Conservation (phyloP, 2,888 invertebrate genomes). For the Lasioglossum pauxillum region DNA sequence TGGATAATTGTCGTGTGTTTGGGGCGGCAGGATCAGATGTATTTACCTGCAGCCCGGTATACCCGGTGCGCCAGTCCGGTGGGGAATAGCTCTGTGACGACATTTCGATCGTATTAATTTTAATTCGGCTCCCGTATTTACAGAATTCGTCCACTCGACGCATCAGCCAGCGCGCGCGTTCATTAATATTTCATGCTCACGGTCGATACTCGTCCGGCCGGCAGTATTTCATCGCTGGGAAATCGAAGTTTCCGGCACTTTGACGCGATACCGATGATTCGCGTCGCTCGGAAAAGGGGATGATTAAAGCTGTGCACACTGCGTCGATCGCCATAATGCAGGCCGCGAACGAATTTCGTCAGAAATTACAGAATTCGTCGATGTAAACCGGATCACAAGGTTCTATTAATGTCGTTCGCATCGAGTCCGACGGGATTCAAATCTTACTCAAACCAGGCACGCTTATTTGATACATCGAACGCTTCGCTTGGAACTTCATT, state of each 20-base stretch:
- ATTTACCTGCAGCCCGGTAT: background rate
- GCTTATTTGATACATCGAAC: background rate
- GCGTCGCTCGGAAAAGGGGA: slow-evolving; percentile 36
- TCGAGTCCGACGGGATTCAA: background rate
- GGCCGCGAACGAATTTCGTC: background rate
- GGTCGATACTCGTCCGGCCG: slow-evolving; percentile 1
- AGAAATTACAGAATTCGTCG: background rate
- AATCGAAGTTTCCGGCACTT: slow-evolving; percentile 29
- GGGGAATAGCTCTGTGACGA: background rate
- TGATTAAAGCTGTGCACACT: slow-evolving; percentile 31
- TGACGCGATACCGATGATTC: slow-evolving; percentile 17
- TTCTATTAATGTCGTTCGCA: background rate
- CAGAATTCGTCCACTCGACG: slow-evolving; percentile 15
- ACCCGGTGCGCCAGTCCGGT: background rate
- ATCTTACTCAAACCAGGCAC: background rate
- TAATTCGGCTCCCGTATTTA: slow-evolving; percentile 29
- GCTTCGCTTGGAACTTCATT: background rate
- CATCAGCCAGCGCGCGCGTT: slow-evolving; percentile 9
- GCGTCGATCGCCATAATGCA: background rate
- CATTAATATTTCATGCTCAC: slow-evolving; percentile 44
- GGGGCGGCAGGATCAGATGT: background rate
- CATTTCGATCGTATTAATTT: slow-evolving; percentile 21
- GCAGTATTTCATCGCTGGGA: slow-evolving; percentile 14
- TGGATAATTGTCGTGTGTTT: background rate
- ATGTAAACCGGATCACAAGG: background rate